phyloP scores from a whole-genome alignment of 2,797 vertebrate genomes.

The Chromis chromis region DNA sequence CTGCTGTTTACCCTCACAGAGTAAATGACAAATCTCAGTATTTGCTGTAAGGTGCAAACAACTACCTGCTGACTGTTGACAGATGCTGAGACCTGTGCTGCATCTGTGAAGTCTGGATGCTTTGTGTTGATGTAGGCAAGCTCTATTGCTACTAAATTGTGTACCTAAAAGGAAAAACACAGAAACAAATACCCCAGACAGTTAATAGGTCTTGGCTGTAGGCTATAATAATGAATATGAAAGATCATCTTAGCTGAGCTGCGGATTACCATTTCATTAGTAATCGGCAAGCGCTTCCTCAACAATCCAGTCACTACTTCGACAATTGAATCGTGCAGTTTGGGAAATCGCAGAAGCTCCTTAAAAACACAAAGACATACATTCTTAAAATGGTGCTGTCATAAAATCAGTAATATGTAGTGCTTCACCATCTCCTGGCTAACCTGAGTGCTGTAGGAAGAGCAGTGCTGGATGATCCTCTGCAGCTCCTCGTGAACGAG shows the following conservation, averaged over 20 bases:
- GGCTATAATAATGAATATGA: conserved; percentile 24
- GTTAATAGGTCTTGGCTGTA: conserved; percentile 8
- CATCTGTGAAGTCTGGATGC: conserved; percentile 89
- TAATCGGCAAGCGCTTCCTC: conserved; percentile 87
- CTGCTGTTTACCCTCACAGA: conserved; percentile 25
- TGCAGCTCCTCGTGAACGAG: conserved; percentile 90
- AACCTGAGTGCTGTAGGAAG: conserved; percentile 87
- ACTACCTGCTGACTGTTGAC: conserved; percentile 88
- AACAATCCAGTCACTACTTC: conserved; percentile 89
- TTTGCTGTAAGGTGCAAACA: conserved; percentile 38
- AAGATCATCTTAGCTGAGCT: conserved; percentile 28
- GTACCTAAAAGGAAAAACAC: conserved; percentile 77
- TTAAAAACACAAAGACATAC: conserved; percentile 63
- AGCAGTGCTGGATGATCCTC: conserved; percentile 90
- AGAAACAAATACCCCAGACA: not conserved
- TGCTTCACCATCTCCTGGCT: conserved; percentile 3
- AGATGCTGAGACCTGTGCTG: conserved; percentile 87
- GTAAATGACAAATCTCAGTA: conserved; percentile 28
- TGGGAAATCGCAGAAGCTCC: conserved; percentile 89
- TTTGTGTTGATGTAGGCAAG: conserved; percentile 91
- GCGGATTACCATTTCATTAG: conserved; percentile 88
- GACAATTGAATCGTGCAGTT: conserved; percentile 89
- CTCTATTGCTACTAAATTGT: conserved; percentile 88
- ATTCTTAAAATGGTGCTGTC: not conserved
- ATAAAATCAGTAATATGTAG: conserved; percentile 15